phyloP scores from a whole-genome alignment of 2,113 vertebrate species.

The Cinclus mexicanus region DNA sequence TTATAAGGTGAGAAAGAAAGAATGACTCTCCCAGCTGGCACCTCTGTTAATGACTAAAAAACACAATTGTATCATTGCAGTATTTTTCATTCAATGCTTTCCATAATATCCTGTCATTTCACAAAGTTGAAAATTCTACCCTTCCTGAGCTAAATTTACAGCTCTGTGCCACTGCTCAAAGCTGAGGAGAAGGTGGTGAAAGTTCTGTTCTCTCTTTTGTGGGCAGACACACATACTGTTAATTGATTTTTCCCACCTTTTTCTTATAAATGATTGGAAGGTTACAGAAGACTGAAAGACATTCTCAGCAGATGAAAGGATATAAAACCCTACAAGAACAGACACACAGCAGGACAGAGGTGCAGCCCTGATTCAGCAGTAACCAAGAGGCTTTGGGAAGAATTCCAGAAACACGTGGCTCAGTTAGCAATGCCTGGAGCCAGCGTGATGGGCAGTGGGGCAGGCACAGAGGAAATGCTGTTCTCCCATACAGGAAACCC shows the following conservation, averaged over 20 bases:
- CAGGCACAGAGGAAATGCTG: neutral
- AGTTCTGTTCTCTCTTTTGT: neutral
- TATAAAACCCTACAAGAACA: neutral
- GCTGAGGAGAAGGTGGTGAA: neutral
- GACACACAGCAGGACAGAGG: neutral
- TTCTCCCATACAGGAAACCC: neutral
- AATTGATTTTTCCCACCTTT: neutral
- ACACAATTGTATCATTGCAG: neutral
- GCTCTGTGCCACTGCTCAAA: neutral
- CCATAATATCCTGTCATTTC: neutral
- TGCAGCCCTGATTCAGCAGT: neutral
- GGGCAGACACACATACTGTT: neutral
- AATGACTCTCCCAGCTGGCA: neutral
- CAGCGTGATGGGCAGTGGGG: neutral
- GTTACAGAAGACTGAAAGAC: neutral
- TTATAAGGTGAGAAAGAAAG: neutral
- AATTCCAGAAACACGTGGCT: neutral
- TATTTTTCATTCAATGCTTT: neutral
- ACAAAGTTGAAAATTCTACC: neutral
- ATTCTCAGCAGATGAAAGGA: neutral
- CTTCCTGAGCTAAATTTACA: neutral
- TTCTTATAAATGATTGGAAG: neutral
- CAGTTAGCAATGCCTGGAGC: neutral
- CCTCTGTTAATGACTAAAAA: neutral
- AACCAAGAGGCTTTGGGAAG: neutral